Evolutionary conservation across 2,113 vertebrate species (phyloP).

Genomic region (Lampris megalopsis): DNA sequence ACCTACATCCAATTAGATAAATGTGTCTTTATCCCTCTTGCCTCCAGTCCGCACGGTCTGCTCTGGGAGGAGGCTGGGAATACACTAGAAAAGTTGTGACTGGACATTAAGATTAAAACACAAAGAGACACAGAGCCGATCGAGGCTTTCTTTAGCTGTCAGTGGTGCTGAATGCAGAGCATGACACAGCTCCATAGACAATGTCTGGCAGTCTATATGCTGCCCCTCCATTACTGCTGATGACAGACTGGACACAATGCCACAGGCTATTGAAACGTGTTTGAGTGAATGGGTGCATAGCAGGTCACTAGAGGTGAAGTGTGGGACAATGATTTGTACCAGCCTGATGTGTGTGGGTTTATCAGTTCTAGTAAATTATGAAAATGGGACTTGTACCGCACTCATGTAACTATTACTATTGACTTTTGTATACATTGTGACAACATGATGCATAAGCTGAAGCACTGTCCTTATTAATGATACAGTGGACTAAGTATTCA

Average conservation of each 20-base stretch:
- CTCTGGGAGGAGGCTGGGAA: constrained; percentile 45
- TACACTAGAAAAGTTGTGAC: constrained; percentile 50
- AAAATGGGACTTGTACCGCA: not conserved
- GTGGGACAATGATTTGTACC: constrained; percentile 25
- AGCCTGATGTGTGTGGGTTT: not conserved
- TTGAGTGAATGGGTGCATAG: constrained; percentile 58
- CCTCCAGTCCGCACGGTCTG: constrained; percentile 29
- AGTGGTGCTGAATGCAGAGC: constrained; percentile 56
- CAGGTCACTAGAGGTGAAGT: constrained; percentile 65
- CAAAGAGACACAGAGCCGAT: constrained; percentile 18
- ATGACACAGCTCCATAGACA: constrained; percentile 67
- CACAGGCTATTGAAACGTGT: constrained; percentile 49
- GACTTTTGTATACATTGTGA: not conserved
- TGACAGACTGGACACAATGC: constrained; percentile 70
- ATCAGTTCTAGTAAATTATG: not conserved
- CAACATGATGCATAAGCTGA: no score
- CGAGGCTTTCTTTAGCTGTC: constrained; percentile 40
- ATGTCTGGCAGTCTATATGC: constrained; percentile 35
- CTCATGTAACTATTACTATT: not conserved
- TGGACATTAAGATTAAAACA: constrained; percentile 52
- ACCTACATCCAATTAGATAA: constrained; percentile 7
- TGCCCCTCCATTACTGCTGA: constrained; percentile 71
- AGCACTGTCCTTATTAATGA: not conserved
- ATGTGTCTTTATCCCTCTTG: constrained; percentile 2
- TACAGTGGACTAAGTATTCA: not conserved